These are phyloP conservation scores for Agrotis exclamationis DNA, from an alignment of 2,888 invertebrate species.

Conservation along the genomic window DNA sequence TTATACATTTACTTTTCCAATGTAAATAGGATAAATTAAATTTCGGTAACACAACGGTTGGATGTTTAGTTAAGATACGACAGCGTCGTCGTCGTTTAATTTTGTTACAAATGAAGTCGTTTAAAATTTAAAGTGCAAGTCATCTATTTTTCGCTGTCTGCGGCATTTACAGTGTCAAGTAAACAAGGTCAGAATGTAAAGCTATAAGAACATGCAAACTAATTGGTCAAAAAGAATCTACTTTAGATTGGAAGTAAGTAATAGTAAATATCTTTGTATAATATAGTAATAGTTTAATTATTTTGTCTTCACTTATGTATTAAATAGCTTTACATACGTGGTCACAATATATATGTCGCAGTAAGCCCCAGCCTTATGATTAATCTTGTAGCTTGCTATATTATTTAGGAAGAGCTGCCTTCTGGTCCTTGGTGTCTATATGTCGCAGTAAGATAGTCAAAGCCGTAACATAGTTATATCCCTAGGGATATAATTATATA, in stretches of 20 bases:
- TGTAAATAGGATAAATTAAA: slow-evolving; percentile 22
- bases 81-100: neutral
- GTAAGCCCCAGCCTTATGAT: no score
- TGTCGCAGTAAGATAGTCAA: no score
- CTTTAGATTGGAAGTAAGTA: no score
- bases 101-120: neutral
- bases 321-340: neutral
- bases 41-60: neutral
- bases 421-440: no score
- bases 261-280: no score
- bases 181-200: slow-evolving; percentile 18
- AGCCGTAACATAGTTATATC: no score
- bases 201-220: neutral
- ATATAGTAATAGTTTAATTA: no score
- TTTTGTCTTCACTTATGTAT: no score
- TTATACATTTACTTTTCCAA: slow-evolving; percentile 6
- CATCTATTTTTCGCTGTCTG: slow-evolving; percentile 2
- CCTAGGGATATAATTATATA: no score
- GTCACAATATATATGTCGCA: no score
- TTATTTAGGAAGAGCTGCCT: neutral
- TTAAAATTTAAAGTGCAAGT: slow-evolving; percentile 9
- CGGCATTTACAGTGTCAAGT: slow-evolving; percentile 1
- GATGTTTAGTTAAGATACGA: neutral
- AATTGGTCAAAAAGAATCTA: slow-evolving; percentile 7
- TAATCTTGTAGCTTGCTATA: neutral